Evolutionary conservation across 2,888 invertebrate species (phyloP), one percentile per base, ranked within the genome.

Genomic region (Muscina levida): DNA sequence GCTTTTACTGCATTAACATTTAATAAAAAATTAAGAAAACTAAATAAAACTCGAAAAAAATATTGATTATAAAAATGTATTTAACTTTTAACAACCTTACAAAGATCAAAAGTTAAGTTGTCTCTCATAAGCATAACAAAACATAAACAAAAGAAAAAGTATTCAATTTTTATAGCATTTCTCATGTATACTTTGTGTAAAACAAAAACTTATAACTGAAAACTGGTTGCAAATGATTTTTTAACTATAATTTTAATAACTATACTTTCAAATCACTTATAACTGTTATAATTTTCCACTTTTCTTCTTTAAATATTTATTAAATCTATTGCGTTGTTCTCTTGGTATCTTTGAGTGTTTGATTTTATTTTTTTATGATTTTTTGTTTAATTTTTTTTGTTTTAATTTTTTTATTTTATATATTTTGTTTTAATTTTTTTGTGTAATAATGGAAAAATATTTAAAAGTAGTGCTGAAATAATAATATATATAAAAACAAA

Each of bases 401-500:
- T 56, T 19, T 46, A 65, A 72, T 74, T 56, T 65, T 72, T 31
- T 39, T 53, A 37, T 72, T 46, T 66, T 72, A 68, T 72, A 19
- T 17, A 65, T 15, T 68, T 62, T 71, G 56, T 77, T 76, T 78
- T 66, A 51, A 59, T 73, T 42, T 42, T 37, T 68, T 65, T 77
- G 39, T 56, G 77, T 8, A 13, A 56, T 19, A 67, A 79, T 70
- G 65, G 72, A 77, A 39, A 77, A 17, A 66, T 66, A 66, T 66
- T 65, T 42, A 81, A 74, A 81, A 62, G 71, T 79, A 71, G 72
- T 65, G 71, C 56, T 66, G 44, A 71, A 46, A 76, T 44, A 75
- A 22, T n/a, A n/a, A n/a, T n/a, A n/a, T n/a, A 72, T 53, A 68
- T 22, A 51, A 31, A 56, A 56, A 71, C 17, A 62, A 77, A 72